Base-by-base conservation (phyloP, 1,140 invertebrate genomes). In the Hypsibius dujardini region DNA sequence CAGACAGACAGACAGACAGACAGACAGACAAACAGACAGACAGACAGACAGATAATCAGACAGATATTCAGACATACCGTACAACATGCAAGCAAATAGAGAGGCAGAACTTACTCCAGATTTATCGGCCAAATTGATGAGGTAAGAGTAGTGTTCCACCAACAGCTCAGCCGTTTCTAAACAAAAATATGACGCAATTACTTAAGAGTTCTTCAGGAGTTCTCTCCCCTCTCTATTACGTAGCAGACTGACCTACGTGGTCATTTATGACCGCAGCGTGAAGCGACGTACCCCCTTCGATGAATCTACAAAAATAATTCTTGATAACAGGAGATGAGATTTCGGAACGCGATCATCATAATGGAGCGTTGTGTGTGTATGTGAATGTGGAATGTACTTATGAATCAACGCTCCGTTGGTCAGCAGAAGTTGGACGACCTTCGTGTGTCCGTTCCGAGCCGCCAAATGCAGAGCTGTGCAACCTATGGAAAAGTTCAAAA, bases 381-480 rank as follows among this genome's bases (percentile, higher is more conserved):
- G 28, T 28, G 28, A 28, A 28, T 28, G 12, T 67, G 12, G 45
- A 3, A 42, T 15, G 12, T 67, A 67, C 62, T 67, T 67, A 15
- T 67, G 62, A 42, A 67, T 67, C 12, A 67, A 42, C 12, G 62
- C 62, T 12, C 62, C 62, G 42, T 67, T 67, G 12, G 62, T 67
- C 42, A 67, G 42, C 12, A 67, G 62, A 15, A 67, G 42, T 67
- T 67, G 62, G 3, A 67, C 62, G 3, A 67, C 3, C 42, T 45
- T 12, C 7, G 12, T 42, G 42, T 67, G 62, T 7, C 62, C 62
- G 7, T 67, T 3, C 12, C 12, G 12, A 3, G 62, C 12, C 3
- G 62, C 62, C 3, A 67, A 3, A 67, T 67, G 62, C 12, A 67
- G 62, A 7, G 62, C 12, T 67, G 62, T 67, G 7, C 45, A 15